Conservation (phyloP, 1,140 invertebrate species). For the Sycophaga agraensis region DNA sequence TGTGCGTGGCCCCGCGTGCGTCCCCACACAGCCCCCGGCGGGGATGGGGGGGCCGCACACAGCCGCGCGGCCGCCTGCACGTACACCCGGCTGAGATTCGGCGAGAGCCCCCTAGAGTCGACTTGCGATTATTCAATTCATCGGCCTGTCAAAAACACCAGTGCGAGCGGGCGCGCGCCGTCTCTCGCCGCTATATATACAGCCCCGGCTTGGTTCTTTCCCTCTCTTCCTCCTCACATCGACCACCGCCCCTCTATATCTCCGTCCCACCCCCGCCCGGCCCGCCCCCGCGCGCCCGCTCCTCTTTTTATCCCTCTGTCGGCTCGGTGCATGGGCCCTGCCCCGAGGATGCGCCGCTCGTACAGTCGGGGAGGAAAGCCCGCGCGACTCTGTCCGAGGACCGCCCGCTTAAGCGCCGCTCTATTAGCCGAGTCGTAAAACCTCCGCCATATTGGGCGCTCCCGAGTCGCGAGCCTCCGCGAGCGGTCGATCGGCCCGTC, state of each 20-base stretch:
- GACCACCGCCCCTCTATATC: conserved; percentile 25
- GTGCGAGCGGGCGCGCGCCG: conserved; percentile 54
- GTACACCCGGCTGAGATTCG: conserved; percentile 55
- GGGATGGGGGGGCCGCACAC: too few relatives aligned
- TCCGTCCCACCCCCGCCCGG: neutral
- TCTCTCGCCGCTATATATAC: conserved; percentile 40
- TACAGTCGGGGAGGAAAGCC: conserved; percentile 13
- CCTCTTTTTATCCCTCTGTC: conserved; percentile 8
- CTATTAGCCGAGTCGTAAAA: too few relatives aligned
- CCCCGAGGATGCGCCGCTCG: neutral
- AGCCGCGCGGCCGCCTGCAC: neutral
- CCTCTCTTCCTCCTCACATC: conserved; percentile 35
- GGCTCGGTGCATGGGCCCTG: neutral
- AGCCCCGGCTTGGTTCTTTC: conserved; percentile 43
- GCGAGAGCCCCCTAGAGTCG: conserved; percentile 51
- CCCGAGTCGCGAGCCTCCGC: too few relatives aligned
- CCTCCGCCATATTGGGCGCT: too few relatives aligned
- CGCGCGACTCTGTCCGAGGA: too few relatives aligned
- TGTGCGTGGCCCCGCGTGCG: neutral
- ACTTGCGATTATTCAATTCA: conserved; percentile 62
- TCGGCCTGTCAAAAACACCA: conserved; percentile 62
- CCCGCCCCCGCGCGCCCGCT: too few relatives aligned
- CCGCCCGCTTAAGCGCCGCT: neutral
- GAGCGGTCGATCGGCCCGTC: too few relatives aligned
- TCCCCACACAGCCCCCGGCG: too few relatives aligned